phyloP scores from a whole-genome alignment of 2,113 vertebrate genomes.

The Micromys minutus region DNA sequence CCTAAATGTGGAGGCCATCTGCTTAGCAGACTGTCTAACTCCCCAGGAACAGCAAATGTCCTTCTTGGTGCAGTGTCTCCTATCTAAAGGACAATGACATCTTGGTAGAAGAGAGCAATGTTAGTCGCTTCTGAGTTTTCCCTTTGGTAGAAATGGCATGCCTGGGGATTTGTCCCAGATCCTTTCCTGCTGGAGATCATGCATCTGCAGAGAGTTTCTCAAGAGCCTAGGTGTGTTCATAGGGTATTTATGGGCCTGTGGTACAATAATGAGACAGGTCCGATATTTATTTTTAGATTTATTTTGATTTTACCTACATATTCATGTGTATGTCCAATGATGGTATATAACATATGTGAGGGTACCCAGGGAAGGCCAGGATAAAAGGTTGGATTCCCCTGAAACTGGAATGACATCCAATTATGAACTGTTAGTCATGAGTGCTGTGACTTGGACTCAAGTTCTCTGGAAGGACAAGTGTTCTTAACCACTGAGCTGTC shows the following conservation, averaged over 20 bases:
- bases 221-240: neutral
- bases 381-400: neutral
- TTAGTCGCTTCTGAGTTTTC: neutral
- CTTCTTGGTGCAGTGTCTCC: neutral
- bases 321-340: neutral
- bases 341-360: neutral
- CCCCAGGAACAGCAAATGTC: slow-evolving; percentile 13
- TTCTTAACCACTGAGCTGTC: neutral
- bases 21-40: slow-evolving; percentile 8
- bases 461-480: neutral
- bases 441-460: neutral
- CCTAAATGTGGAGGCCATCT: slow-evolving; percentile 39
- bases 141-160: neutral
- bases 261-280: neutral
- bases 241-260: neutral
- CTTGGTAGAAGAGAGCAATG: neutral
- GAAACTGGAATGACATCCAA: neutral
- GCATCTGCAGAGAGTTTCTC: neutral
- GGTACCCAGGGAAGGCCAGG: neutral
- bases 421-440: neutral
- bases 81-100: slow-evolving; percentile 47
- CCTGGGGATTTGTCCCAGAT: neutral
- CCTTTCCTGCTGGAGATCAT: neutral
- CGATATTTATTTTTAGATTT: neutral
- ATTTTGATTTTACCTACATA: neutral